phyloP scores from a whole-genome alignment of 2,888 invertebrate genomes.

The Drosophila stalkeri region DNA sequence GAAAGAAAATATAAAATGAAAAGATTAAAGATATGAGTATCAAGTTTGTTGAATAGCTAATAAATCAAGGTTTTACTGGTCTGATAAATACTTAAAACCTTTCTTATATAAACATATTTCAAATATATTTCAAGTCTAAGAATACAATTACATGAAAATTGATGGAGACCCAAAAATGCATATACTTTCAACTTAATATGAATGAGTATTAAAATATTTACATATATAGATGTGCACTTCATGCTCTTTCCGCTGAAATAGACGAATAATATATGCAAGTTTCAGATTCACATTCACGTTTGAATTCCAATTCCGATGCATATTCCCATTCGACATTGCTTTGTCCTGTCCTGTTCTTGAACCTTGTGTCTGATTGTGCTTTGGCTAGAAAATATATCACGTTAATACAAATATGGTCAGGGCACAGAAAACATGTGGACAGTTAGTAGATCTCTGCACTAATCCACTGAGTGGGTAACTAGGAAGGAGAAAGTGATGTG shows the following conservation, averaged over 20 bases:
- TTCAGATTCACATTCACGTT: slow-evolving; percentile 27
- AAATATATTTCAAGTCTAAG: neutral
- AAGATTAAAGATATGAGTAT: neutral
- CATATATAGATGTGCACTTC: slow-evolving; percentile 5
- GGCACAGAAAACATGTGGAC: slow-evolving; percentile 51
- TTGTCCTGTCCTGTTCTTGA: slow-evolving; percentile 27
- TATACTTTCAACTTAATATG: neutral
- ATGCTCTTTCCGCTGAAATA: slow-evolving; percentile 15
- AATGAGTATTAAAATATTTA: neutral
- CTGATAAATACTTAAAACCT: too few species aligned
- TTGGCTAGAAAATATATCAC: slow-evolving; percentile 54
- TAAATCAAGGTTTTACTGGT: neutral
- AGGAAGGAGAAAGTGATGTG: slow-evolving; percentile 33
- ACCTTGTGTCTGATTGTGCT: slow-evolving; percentile 25
- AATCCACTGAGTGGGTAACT: slow-evolving; percentile 25
- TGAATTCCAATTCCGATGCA: slow-evolving; percentile 16
- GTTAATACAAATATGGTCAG: slow-evolving; percentile 67
- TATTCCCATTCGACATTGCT: slow-evolving; percentile 10
- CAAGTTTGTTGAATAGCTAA: too few species aligned
- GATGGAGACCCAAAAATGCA: neutral
- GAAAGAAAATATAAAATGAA: neutral
- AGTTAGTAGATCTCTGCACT: neutral
- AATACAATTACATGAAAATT: neutral
- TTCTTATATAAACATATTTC: too few species aligned
- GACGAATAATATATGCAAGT: slow-evolving; percentile 55